Base-by-base conservation (phyloP, 1,140 invertebrate species). In the Leptinotarsa lineolata region DNA sequence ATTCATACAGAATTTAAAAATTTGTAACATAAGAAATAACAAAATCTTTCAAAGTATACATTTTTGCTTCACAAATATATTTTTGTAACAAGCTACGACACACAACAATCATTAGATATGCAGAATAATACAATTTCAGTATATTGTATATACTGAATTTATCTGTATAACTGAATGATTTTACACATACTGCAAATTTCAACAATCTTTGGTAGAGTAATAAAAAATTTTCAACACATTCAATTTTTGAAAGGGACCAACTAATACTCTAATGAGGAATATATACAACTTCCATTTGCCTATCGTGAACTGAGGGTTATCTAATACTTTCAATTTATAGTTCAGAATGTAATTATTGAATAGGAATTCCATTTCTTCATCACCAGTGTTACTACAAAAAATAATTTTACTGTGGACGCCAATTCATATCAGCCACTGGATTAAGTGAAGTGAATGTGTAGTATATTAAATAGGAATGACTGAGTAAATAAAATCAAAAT, bases 1-100 rank as follows among this genome's bases (percentile, higher is more conserved):
- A 74, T 78, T 74, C 75, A 76, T 78, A 78, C 74, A 76, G 73
- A 71, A 73, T 75, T 74, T 76, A 73, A 70, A 76, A 75, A 78
- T 76, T 74, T 68, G 63, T 65, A 78, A 76, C 68, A 76, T 72
- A 78, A 74, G 67, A 74, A 69, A 70, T 70, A 72, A 76, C 71
- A 75, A 75, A 70, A 68, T 58, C 68, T 65, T 24, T 20, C n/a
- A 72, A 70, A 74, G 68, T 69, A 68, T 30, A 68, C 64, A 44
- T 39, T 69, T 70, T 72, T 70, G 66, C 68, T 54, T 74, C 63
- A 64, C 58, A 76, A 45, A 77, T 68, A 74, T 70, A 69, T 70
- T 70, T 58, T 75, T 74, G 24, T 65, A 72, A 74, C 74, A 72
- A 46, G 63, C 72, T 76, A 78, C 75, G 67, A 76, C 73, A 63